These are phyloP conservation scores for Myotis daubentonii DNA, from an alignment of 2,797 vertebrate genomes.

Conservation along the genomic window DNA sequence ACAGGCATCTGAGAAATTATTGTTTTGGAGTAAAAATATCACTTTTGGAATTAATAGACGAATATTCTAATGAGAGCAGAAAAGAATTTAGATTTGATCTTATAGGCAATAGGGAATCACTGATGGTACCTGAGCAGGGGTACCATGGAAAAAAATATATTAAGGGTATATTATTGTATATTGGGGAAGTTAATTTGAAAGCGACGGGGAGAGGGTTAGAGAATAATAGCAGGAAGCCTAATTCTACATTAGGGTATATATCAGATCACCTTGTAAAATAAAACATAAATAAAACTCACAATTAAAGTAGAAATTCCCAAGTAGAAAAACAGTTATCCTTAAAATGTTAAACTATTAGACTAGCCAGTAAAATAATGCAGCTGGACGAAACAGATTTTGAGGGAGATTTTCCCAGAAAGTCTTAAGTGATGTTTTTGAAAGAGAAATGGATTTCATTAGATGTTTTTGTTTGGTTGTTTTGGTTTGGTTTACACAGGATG, in stretches of 20 bases:
- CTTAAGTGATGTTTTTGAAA: slow-evolving; percentile 41
- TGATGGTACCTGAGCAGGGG: not conserved
- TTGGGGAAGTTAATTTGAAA: slow-evolving; percentile 27
- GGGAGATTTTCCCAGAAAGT: slow-evolving; percentile 22
- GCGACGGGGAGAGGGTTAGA: not conserved
- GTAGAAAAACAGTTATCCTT: slow-evolving; percentile 6
- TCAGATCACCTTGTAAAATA: slow-evolving; percentile 8
- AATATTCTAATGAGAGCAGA: slow-evolving; percentile 42
- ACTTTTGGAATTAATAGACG: slow-evolving; percentile 42
- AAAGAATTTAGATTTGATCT: slow-evolving; percentile 38
- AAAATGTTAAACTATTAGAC: slow-evolving; percentile 33
- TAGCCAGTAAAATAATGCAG: slow-evolving; percentile 14
- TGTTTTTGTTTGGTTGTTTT: not conserved
- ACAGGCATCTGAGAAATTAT: slow-evolving; percentile 1
- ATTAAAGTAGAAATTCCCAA: slow-evolving; percentile 16
- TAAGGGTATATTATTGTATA: not conserved
- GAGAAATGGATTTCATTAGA: slow-evolving; percentile 34
- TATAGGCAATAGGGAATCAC: not conserved
- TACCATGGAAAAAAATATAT: not conserved
- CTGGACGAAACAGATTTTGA: slow-evolving; percentile 50
- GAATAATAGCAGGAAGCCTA: not conserved
- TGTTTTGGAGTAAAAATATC: not conserved
- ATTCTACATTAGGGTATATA: not conserved
- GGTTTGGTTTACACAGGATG: not conserved
- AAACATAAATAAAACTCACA: slow-evolving; percentile 4